phyloP scores from a whole-genome alignment of 2,113 vertebrate genomes.

The Harpagus bidentatus region DNA sequence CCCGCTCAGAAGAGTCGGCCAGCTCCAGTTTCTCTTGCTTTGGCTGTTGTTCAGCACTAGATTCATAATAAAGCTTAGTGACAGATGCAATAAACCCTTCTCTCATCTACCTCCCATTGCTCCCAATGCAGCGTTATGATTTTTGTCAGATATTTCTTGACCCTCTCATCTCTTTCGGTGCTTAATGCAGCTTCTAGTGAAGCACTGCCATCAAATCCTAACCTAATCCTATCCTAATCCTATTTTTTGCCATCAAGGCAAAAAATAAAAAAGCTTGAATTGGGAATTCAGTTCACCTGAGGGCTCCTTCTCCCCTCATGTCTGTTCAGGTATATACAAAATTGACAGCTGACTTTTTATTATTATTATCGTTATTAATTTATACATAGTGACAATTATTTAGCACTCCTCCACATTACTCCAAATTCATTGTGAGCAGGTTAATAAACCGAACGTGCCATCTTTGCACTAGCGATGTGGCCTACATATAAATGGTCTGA shows the following conservation, averaged over 20 bases:
- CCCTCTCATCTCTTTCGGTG: not conserved
- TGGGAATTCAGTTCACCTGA: not conserved
- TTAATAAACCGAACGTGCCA: not conserved
- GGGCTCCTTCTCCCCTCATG: not conserved
- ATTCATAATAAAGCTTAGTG: slow-evolving; percentile 4
- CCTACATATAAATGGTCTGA: not conserved
- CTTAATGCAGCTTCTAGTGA: not conserved
- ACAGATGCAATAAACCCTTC: slow-evolving; percentile 23
- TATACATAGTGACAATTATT: not conserved
- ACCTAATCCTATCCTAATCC: not conserved
- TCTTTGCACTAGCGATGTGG: not conserved
- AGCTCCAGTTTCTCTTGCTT: not conserved
- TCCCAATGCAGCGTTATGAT: not conserved
- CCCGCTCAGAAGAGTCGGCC: not conserved
- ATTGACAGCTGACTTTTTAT: not conserved
- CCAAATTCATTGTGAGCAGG: not conserved
- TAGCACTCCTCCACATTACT: not conserved
- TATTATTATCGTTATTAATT: not conserved
- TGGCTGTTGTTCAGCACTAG: slow-evolving; percentile 30
- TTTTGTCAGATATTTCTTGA: slow-evolving; percentile 27
- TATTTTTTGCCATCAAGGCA: not conserved
- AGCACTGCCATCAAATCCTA: not conserved
- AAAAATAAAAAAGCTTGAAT: not conserved
- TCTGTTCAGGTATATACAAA: not conserved
- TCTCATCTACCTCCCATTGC: slow-evolving; percentile 17